Evolutionary conservation across 2,888 invertebrate genomes (phyloP), one percentile per base, ranked within the genome.

Genomic region (Eurois occulta): DNA sequence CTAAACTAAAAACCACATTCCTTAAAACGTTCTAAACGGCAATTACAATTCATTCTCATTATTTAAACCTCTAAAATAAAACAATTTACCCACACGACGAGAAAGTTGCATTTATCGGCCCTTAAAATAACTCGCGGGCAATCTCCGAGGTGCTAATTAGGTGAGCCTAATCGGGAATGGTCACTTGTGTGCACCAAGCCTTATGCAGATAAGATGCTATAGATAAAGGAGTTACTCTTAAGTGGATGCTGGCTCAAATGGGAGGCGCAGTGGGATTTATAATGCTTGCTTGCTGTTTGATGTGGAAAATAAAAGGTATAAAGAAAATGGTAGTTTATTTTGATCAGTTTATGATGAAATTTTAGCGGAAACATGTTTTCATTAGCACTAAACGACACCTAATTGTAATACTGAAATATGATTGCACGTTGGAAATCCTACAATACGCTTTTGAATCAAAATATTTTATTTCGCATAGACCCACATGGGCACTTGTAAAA

Each of bases 71-170:
- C 28, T 81, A 70, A 80, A 85, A 83, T 84, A 87, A 83, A 87
- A 83, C 75, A 68, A 81, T 73, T 74, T 67, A 32, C 67, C 68
- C 73, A 80, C 72, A 77, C 77, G 73, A 89, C 86, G 80, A 72
- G 86, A 77, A 77, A 84, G 73, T 79, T 70, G 86, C 90, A 87
- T 90, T 89, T 87, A 89, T 83, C 80, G 81, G 69, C 86, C 86
- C 79, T 85, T 89, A 88, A 91, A 89, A 90, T 89, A 87, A 85
- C 85, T 62, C 71, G 77, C 82, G 79, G 66, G n/a, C 77, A 77
- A 74, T 79, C 80, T 66, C 64, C 58, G 68, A 88, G 90, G 91
- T 89, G 91, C 91, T 92, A 92, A 92, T 91, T 91, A 91, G 81
- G 65, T 48, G 41, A 78, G 77, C 91, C 90, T 91, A 91, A 91